These are phyloP conservation scores for Galeopterus variegatus DNA, from an alignment of 2,113 vertebrate genomes.

Conservation along the genomic window DNA sequence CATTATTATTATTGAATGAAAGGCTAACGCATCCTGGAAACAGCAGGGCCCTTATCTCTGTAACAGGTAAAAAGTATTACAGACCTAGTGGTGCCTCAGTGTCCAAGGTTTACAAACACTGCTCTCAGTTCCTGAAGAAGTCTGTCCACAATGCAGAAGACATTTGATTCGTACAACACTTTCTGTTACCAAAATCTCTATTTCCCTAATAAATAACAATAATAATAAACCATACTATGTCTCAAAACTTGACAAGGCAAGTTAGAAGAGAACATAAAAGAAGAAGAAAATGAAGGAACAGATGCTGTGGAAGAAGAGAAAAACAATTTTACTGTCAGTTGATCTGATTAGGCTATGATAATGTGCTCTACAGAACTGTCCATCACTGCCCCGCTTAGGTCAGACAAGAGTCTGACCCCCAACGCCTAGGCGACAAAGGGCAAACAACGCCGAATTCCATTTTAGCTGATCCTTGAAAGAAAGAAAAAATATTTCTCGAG, in stretches of 20 bases:
- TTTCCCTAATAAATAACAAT: background rate
- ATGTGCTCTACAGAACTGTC: slow-evolving; percentile 84
- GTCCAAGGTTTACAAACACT: background rate
- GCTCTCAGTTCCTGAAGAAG: background rate
- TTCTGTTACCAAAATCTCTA: slow-evolving; percentile 14
- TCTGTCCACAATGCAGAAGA: background rate
- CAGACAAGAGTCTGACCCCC: slow-evolving; percentile 85
- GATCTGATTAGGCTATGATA: slow-evolving; percentile 85
- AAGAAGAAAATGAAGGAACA: background rate
- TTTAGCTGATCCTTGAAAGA: slow-evolving; percentile 82
- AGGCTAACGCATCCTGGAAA: background rate
- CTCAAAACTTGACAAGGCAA: slow-evolving; percentile 64
- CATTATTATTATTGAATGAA: background rate
- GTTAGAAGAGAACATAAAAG: slow-evolving; percentile 74
- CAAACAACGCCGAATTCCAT: slow-evolving; percentile 85
- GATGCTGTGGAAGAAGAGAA: slow-evolving; percentile 77
- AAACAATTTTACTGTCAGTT: slow-evolving; percentile 78
- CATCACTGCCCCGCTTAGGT: slow-evolving; percentile 77
- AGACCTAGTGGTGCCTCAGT: background rate
- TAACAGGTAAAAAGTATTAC: background rate
- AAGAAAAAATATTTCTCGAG: slow-evolving; percentile 68
- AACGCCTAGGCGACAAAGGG: slow-evolving; percentile 79
- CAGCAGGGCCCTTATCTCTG: background rate
- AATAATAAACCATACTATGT: slow-evolving; percentile 54
- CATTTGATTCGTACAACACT: background rate